Base-by-base conservation (phyloP, 2,888 invertebrate genomes). In the Eurois occulta region DNA sequence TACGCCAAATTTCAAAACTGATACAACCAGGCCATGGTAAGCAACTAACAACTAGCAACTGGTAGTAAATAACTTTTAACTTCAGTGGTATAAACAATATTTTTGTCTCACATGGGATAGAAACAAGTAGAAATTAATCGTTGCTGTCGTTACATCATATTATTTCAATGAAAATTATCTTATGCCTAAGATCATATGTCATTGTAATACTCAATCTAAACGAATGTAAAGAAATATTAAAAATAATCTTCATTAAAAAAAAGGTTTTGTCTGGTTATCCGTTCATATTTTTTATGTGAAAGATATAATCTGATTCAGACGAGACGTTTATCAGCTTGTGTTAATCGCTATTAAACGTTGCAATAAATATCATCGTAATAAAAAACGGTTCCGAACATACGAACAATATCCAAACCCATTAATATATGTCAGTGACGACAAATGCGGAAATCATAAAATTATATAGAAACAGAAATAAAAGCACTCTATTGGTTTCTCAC, bases 121-220 rank as follows among this genome's bases (percentile, higher is more conserved):
- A 74, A 72, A 69, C 78, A 70, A 72, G 41, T 75, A 83, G 66
- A 84, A 84, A 86, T 67, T 16, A 52, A 38, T 70, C 65, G 8
- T 73, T 67, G 16, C 0, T 66, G 43, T 38, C 55, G 43, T 87
- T 87, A 88, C 89, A 87, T 87, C 87, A 87, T 88, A 38, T 58
- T 70, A 72, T 79, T 84, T 87, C 32, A 81, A 72, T 83, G 28
- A 73, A 75, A 72, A 62, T 87, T 87, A 87, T 88, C 87, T 80
- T 60, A 32, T 72, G 62, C 77, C 75, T 78, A 88, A 84, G 87
- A 55, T 88, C 85, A 81, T 68, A 80, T 83, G 87, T 87, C 87
- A 88, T 74, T 76, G 77, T 77, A 83, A 70, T 72, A 75, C 65
- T 60, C n/a, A 66, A 76, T 72, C 69, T 73, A 79, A 79, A 60